These are phyloP conservation scores for Tonatia bakeri DNA, from an alignment of 2,113 vertebrate genomes.

Conservation along the genomic window DNA sequence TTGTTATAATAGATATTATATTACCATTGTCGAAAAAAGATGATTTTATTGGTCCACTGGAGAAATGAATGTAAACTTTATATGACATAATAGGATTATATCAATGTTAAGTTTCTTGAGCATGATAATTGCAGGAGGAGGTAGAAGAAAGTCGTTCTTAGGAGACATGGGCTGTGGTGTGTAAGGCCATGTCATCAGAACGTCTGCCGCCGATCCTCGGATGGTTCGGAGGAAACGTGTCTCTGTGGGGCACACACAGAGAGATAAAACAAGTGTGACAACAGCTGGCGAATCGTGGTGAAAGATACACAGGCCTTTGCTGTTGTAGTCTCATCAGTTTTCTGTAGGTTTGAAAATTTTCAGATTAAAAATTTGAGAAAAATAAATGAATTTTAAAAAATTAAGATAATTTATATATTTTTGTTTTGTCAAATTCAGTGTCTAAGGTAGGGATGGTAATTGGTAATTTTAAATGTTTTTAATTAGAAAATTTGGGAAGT, in stretches of 20 bases:
- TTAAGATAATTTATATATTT: background rate
- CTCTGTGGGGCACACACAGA: background rate
- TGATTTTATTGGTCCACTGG: background rate
- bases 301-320: background rate
- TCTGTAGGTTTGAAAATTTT: background rate
- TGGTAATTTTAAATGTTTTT: conserved; percentile 11
- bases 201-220: background rate
- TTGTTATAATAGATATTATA: too few relatives aligned
- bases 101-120: background rate
- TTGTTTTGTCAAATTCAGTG: background rate
- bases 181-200: background rate
- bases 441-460: background rate
- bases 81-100: background rate
- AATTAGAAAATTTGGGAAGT: background rate
- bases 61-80: background rate
- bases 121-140: background rate
- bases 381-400: background rate
- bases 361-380: background rate
- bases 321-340: background rate
- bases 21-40: background rate
- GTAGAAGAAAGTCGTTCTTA: background rate
- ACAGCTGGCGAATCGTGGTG: background rate
- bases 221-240: background rate
- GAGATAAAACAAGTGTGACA: background rate
- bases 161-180: background rate